Base-by-base conservation (phyloP, 53 echinoderm and acorn worm species). In the Holothuria scabra region DNA sequence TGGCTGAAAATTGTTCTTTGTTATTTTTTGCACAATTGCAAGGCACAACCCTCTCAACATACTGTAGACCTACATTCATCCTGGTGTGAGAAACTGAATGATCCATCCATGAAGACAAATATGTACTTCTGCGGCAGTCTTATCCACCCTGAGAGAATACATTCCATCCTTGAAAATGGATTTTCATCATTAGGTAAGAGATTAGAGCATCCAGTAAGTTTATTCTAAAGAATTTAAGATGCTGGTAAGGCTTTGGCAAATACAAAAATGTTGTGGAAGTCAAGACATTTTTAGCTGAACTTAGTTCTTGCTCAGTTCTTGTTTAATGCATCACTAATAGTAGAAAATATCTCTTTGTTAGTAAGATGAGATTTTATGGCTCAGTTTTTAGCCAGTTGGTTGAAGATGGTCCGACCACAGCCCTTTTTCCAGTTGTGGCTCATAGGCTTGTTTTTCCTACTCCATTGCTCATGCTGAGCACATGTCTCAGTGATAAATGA, bases 61-160 rank as follows among this genome's bases (percentile, higher is more conserved):
- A 78, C 78, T 13, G 22, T 78, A 31, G 52, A 55, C 14, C 78
- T 78, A 13, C 33, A 78, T 29, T 56, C 30, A 11, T 84, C 84
- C 18, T 78, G 93, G 48, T 67, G 76, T 19, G 56, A 80, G 22
- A 88, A 87, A 28, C 74, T 93, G 12, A 82, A 79, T 22, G 93
- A 93, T 28, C 85, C 89, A 3, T 79, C 89, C 58, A 89, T 95
- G 59, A 62, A 62, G 34, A 95, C 93, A 19, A 89, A 85, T 41
- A 81, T 95, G 83, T 95, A 95, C 67, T 91, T 86, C 41, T 91
- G 95, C 74, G 93, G 95, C 9, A 93, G 79, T 55, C 85, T 93
- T 14, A 74, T 81, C 33, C 91, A 86, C 41, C 95, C 95, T 8
- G 93, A 95, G 26, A 89, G 93, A 82, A 93, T 95, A 33, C 46